phyloP scores from a whole-genome alignment of 2,888 invertebrate genomes.

The Aethes cnicana region DNA sequence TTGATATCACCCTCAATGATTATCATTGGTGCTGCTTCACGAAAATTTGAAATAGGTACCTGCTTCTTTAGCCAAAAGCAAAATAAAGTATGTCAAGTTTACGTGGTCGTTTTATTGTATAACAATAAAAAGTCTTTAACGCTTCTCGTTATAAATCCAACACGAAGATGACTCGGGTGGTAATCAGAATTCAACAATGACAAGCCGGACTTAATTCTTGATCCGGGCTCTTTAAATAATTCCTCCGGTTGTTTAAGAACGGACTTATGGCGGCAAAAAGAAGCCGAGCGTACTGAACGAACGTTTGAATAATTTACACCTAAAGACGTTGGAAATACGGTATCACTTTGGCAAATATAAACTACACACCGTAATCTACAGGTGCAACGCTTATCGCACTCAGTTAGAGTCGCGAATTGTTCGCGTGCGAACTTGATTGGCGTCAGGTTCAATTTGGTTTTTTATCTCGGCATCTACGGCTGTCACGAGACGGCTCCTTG shows the following conservation, averaged over 20 bases:
- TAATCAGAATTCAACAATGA: constrained; percentile 51
- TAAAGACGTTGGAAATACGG: constrained; percentile 64
- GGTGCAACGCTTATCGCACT: constrained; percentile 36
- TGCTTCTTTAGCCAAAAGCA: no score
- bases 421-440: not conserved
- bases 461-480: constrained; percentile 57
- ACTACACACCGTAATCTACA: constrained; percentile 14
- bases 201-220: constrained; percentile 58
- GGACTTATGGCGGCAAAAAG: constrained; percentile 66
- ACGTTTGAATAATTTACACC: constrained; percentile 78
- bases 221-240: constrained; percentile 63
- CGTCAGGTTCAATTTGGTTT: constrained; percentile 39
- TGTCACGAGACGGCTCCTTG: constrained; percentile 63
- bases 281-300: constrained; percentile 63
- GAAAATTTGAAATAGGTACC: no score
- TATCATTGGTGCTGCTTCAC: no score
- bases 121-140: not conserved
- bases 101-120: not conserved
- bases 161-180: constrained; percentile 13
- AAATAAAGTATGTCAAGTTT: no score
- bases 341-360: constrained; percentile 43
- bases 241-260: constrained; percentile 68
- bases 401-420: constrained; percentile 37
- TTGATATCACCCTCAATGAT: no score
- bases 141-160: constrained; percentile 5